These are phyloP conservation scores for Oxyscelio sp. DNA, from an alignment of 2,888 invertebrate genomes.

Conservation along the genomic window DNA sequence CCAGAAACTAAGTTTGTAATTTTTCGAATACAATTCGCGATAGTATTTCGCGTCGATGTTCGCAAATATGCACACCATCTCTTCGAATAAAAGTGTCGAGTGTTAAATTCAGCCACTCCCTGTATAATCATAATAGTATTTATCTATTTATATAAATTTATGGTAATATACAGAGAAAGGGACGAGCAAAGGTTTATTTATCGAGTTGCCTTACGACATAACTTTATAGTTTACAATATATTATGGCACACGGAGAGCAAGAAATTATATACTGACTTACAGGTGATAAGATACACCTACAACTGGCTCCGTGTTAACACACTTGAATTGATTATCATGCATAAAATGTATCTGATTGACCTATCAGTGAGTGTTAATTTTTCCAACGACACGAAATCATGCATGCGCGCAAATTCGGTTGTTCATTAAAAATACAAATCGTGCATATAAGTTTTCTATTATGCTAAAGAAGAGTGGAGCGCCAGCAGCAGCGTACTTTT, in stretches of 20 bases:
- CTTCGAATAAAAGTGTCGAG: conserved; percentile 18
- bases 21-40: conserved; percentile 6
- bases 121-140: conserved; percentile 26
- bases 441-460: conserved; percentile 47
- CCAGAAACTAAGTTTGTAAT: background rate
- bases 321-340: background rate
- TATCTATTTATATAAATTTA: conserved; percentile 31
- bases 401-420: conserved; percentile 1
- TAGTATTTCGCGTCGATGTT: conserved; percentile 4
- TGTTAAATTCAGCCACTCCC: conserved; percentile 29
- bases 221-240: conserved; percentile 43
- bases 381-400: conserved; percentile 28
- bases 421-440: conserved; percentile 37
- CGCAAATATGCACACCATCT: conserved; percentile 12
- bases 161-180: conserved; percentile 7
- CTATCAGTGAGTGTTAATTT: conserved; percentile 48
- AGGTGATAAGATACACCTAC: conserved; percentile 31
- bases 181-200: conserved; percentile 24
- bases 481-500: conserved; percentile 39
- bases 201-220: conserved; percentile 29
- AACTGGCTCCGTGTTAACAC: background rate
- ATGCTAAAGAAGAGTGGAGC: conserved; percentile 51
- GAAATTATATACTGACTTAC: conserved; percentile 22
- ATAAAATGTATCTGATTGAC: conserved; percentile 11
- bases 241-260: conserved; percentile 2